Evolutionary conservation across 2,888 invertebrate genomes (phyloP), one percentile per base, ranked within the genome.

Genomic region (Metellina segmentata): DNA sequence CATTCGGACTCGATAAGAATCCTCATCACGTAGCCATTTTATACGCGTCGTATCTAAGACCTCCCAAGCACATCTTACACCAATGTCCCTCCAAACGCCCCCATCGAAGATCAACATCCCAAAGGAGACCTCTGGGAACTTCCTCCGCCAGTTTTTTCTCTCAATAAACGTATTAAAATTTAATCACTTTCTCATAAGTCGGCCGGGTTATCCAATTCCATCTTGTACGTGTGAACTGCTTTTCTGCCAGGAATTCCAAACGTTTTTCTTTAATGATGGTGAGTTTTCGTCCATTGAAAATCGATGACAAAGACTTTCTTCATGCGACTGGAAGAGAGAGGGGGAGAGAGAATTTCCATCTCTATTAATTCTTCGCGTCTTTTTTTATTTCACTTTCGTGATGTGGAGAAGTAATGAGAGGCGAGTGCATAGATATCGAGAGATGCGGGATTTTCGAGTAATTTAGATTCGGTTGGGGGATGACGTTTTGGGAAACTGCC

Each of bases 161-260:
- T 81, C 75, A 81, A 75, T 88, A 88, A 88, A 88, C 69, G 81
- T 49, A 88, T 81, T 81, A 81, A 88, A 88, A 88, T 88, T 88
- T 88, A 88, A 88, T 88, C 81, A 75, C 81, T 81, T 81, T 72
- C 71, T 88, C 88, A 75, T 87, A 69, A 75, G 75, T 20, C 34
- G 34, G 48, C 16, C 11, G 81, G 81, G 61, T 81, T 70, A 81
- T 75, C 74, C 85, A 74, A 74, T 75, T 74, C 85, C 52, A 20
- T 52, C 51, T 51, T 52, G 13, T 74, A 16, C 61, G 85, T 34
- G 75, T 19, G 53, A 72, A 74, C 52, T 69, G 51, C 82, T 82
- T 49, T 51, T n/a, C 19, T 71, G 72, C 7, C 48, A 16, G 48
- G 53, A 48, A 61, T 34, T 61, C 85, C 20, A n/a, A 75, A 74